Base-by-base conservation (phyloP, 2,113 vertebrate genomes). In the Chionodraco myersi region DNA sequence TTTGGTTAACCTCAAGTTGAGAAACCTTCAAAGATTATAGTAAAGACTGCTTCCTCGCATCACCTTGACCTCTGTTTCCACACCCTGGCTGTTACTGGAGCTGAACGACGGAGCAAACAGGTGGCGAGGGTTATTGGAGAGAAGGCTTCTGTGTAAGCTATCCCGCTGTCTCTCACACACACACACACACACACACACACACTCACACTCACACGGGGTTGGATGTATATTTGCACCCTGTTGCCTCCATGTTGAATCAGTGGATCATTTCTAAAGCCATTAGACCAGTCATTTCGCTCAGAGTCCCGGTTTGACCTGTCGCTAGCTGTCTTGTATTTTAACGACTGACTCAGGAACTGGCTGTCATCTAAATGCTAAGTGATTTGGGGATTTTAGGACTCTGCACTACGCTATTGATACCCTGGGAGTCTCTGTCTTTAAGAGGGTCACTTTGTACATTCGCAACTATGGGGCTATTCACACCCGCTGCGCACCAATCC, bases 111-210 rank as follows among this genome's bases (percentile, higher is more conserved):
- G 67, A 82, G 60, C 61, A 71, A 82, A 77, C 63, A 52, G 80
- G 70, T 81, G 77, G 85, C 26, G 75, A 69, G 56, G 64, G 41
- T 36, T 56, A 51, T 49, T 44, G 52, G 67, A 79, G 30, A 57
- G 54, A 23, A 21, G 21, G 61, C 76, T 75, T 64, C 48, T 63
- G 77, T 48, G 51, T 68, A 67, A 86, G 80, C 84, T 6, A 8
- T n/a, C 78, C 71, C 67, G 81, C 68, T 87, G 82, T 85, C 77
- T 74, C 30, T 0, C 30, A 30, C 30, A 30, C 30, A 30, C 30
- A 4, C 30, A 4, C 30, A 30, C 30, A 0, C 30, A 30, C 30
- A 4, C 30, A 30, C 30, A 3, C 75, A 76, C 71, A 72, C 52
- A 63, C 21, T 21, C 21, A 21, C 21, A 21, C 21, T 21, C 21